phyloP scores from a whole-genome alignment of 2,888 invertebrate genomes.

The Monochamus alternatus region DNA sequence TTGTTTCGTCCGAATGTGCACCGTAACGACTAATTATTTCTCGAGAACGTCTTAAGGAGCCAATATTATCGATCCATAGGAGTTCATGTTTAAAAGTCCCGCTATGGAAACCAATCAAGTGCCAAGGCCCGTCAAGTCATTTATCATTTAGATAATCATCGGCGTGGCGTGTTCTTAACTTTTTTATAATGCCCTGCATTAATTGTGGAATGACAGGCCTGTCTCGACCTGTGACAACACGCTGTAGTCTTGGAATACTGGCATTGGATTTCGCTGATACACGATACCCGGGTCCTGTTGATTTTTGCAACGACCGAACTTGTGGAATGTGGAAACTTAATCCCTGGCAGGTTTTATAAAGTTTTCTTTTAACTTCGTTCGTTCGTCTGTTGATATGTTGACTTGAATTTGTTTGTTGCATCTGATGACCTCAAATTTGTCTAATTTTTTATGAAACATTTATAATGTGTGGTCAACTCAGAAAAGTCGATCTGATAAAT shows the following conservation, averaged over 20 bases:
- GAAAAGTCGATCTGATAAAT: too few relatives aligned
- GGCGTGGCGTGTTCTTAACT: slow-evolving; percentile 22
- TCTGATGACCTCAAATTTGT: too few relatives aligned
- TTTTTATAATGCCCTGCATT: slow-evolving; percentile 26
- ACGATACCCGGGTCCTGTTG: background rate
- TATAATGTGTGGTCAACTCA: too few relatives aligned
- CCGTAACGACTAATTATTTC: slow-evolving; percentile 26
- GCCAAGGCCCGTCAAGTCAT: slow-evolving; percentile 55
- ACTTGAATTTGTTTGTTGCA: too few relatives aligned
- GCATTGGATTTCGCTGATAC: slow-evolving; percentile 11
- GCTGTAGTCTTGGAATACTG: slow-evolving; percentile 1
- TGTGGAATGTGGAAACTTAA: slow-evolving; percentile 1
- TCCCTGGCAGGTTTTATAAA: background rate
- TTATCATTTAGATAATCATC: slow-evolving; percentile 58
- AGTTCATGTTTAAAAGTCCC: slow-evolving; percentile 20
- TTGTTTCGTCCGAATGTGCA: slow-evolving; percentile 17
- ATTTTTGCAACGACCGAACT: background rate
- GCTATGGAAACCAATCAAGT: slow-evolving; percentile 54
- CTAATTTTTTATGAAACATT: too few relatives aligned
- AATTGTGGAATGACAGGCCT: slow-evolving; percentile 28
- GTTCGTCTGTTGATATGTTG: too few relatives aligned
- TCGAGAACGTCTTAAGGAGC: slow-evolving; percentile 14
- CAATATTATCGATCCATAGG: slow-evolving; percentile 16
- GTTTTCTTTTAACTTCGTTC: background rate
- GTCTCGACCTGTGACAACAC: slow-evolving; percentile 23